Evolutionary conservation across 2,113 vertebrate species (phyloP), one percentile per base, ranked within the genome.

Genomic region (Nothobranchius kuhntae): DNA sequence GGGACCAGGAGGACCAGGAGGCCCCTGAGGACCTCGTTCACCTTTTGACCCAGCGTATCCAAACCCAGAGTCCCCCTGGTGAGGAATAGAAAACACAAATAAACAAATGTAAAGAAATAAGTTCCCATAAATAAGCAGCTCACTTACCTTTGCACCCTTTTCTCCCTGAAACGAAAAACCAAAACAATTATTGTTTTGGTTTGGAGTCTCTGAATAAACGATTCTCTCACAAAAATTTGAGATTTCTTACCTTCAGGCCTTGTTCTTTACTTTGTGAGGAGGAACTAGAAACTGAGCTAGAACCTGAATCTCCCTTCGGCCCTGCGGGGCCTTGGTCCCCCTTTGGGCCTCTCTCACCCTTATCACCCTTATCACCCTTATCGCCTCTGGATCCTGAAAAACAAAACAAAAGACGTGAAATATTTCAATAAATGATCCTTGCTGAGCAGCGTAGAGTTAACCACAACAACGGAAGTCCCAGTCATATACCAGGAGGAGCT

Each of bases 11-110:
- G 78, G 91, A 6, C 95, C 94, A 0, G 90, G 85, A 1, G 73
- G 87, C 0, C 95, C 94, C 12, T 40, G 82, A 24, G 53, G 38
- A 0, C 96, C 96, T 0, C 86, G 92, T 0, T 96, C 95, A 6
- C 95, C 95, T 83, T 97, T 96, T 45, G 90, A 88, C 6, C 94
- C 95, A 0, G 93, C 82, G 36, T 94, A 95, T 12, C 92, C 90
- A 57, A 92, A 91, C 0, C 94, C 93, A 14, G 91, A 87, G 0
- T 64, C 91, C 21, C 91, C 95, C 96, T 98, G 75, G 8, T 42
- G 59, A 64, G 40, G 35, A 56, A 26, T 15, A 40, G 30, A n/a
- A 1, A 2, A 6, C 38, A 9, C 9, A 40, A 40, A 40, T 40
- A 30, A 30, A 30, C 38, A 40, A 40, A 40, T 8, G 6, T 40